Conservation (phyloP, 2,797 vertebrate genomes). For the Mastacembelus armatus region DNA sequence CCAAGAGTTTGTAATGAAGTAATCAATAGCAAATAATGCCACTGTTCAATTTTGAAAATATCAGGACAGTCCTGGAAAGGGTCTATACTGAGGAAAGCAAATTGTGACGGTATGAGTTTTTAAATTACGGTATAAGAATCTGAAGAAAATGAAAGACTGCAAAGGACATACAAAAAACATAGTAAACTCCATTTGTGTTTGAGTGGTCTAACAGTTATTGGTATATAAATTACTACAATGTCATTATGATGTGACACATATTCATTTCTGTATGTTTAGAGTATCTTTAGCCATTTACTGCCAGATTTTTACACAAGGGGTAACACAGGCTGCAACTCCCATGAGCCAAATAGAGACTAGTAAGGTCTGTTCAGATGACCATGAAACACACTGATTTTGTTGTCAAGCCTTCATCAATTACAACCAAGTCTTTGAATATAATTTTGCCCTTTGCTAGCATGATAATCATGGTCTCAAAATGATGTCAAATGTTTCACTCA, state of each 20-base stretch:
- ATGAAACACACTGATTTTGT: constrained; percentile 3
- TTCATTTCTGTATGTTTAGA: constrained; percentile 18
- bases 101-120: constrained; percentile 1
- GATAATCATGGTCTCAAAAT: neutral
- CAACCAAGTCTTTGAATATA: neutral
- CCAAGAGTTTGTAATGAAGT: constrained; percentile 27
- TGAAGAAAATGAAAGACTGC: constrained; percentile 6
- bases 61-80: constrained; percentile 26
- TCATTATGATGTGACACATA: constrained; percentile 14
- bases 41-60: constrained; percentile 44
- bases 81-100: neutral
- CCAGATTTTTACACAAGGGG: neutral
- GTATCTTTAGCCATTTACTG: neutral
- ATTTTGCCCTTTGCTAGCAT: constrained; percentile 1
- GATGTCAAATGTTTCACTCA: neutral
- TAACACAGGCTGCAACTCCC: too few species aligned
- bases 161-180: constrained; percentile 13
- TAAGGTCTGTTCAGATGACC: neutral
- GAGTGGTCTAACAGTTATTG: constrained; percentile 16
- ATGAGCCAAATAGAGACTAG: neutral
- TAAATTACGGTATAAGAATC: constrained; percentile 12
- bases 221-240: constrained; percentile 37
- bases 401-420: neutral
- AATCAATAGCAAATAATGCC: constrained; percentile 52
- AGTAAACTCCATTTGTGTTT: constrained; percentile 5